Evolutionary conservation across 2,113 vertebrate genomes (phyloP).

Genomic region (Agelaius tricolor): DNA sequence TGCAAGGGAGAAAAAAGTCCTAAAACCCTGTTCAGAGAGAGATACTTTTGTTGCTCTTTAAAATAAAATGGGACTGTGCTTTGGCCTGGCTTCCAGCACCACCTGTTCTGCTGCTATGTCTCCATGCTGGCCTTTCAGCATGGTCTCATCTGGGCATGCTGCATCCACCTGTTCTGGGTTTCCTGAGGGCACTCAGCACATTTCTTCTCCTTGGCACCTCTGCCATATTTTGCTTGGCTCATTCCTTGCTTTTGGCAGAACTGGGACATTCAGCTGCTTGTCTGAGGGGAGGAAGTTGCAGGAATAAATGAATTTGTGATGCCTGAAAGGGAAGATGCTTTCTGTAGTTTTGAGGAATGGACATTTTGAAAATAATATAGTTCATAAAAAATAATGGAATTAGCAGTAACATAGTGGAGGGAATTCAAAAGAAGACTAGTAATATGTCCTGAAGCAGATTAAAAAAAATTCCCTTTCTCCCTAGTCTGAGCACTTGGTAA

Average conservation of each 20-base stretch:
- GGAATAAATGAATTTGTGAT: neutral
- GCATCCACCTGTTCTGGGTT: slow-evolving; percentile 7
- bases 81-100: slow-evolving; percentile 1
- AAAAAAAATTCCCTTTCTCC: neutral
- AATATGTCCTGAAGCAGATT: neutral
- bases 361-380: neutral
- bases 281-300: neutral
- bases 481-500: neutral
- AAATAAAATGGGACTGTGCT: neutral
- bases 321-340: neutral
- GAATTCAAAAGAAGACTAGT: neutral
- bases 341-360: neutral
- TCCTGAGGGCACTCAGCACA: neutral
- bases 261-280: neutral
- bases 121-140: neutral
- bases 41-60: neutral
- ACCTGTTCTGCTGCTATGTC: neutral
- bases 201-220: neutral
- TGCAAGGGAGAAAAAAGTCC: neutral
- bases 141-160: neutral
- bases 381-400: neutral
- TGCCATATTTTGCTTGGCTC: neutral
- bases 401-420: neutral
- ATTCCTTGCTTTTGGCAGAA: neutral
- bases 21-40: neutral